Evolutionary conservation across 2,113 vertebrate species (phyloP).

Genomic region (Poicephalus meyeri): DNA sequence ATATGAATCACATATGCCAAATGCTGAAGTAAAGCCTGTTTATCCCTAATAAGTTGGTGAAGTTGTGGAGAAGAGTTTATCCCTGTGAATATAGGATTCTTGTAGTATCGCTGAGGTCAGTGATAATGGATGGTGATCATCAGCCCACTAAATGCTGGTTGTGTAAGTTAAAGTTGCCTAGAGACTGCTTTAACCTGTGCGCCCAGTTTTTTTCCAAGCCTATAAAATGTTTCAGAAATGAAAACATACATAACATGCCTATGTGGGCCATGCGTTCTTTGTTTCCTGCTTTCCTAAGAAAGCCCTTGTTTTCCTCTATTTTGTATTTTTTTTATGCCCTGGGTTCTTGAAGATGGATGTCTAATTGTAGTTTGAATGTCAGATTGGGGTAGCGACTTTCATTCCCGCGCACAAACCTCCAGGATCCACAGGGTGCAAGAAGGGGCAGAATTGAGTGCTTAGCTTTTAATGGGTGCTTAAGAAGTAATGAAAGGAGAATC

Average conservation of each 20-base stretch:
- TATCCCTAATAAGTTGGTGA: constrained; percentile 48
- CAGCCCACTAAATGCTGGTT: constrained; percentile 3
- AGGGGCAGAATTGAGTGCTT: constrained; percentile 21
- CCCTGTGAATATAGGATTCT: constrained; percentile 9
- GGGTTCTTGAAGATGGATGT: constrained; percentile 3
- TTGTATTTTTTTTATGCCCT: neutral
- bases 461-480: constrained; percentile 68
- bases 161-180: constrained; percentile 31
- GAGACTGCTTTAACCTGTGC: constrained; percentile 26
- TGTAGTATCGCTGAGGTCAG: constrained; percentile 22
- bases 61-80: constrained; percentile 1
- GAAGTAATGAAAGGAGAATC: constrained; percentile 66
- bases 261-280: neutral
- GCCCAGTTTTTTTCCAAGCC: neutral
- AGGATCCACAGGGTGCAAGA: constrained; percentile 20
- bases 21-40: constrained; percentile 47
- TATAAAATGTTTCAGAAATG: neutral
- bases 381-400: constrained; percentile 22
- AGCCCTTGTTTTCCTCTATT: neutral
- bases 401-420: neutral
- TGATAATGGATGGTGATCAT: constrained; percentile 11
- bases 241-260: neutral
- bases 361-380: constrained; percentile 42
- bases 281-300: neutral
- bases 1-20: constrained; percentile 53